These are phyloP conservation scores for Leuciscus idus DNA, from an alignment of 2,113 vertebrate species.

Conservation along the genomic window DNA sequence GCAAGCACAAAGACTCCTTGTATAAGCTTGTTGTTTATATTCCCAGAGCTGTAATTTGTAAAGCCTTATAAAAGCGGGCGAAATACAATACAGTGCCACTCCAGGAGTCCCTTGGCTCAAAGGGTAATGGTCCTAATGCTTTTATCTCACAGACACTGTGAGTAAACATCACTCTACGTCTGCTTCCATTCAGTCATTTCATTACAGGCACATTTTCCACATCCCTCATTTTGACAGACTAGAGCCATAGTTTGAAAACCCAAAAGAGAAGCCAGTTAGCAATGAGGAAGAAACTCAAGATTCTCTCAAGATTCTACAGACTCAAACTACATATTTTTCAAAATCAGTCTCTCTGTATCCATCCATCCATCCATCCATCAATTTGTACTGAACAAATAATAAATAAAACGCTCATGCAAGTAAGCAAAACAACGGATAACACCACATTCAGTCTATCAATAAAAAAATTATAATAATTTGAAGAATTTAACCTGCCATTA, in stretches of 20 bases:
- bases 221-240: constrained; percentile 59
- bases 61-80: constrained; percentile 58
- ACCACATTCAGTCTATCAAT: background rate
- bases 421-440: too few species aligned
- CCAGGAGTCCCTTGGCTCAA: constrained; percentile 52
- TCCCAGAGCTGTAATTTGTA: constrained; percentile 64
- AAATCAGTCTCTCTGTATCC: background rate
- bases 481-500: background rate
- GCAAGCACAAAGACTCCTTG: constrained; percentile 61
- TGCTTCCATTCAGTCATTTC: constrained; percentile 59
- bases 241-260: constrained; percentile 45
- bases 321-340: background rate
- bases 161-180: constrained; percentile 57
- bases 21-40: constrained; percentile 59
- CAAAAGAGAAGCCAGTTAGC: background rate
- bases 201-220: constrained; percentile 61
- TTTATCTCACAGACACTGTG: constrained; percentile 63
- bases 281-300: constrained; percentile 21
- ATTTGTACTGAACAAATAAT: too few species aligned
- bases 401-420: too few species aligned
- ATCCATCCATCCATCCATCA: background rate
- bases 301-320: background rate
- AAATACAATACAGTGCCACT: constrained; percentile 61
- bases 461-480: background rate
- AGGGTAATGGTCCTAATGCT: constrained; percentile 64